These are phyloP conservation scores for Drosophila sucinea DNA, from an alignment of 1,140 invertebrate species.

Conservation along the genomic window DNA sequence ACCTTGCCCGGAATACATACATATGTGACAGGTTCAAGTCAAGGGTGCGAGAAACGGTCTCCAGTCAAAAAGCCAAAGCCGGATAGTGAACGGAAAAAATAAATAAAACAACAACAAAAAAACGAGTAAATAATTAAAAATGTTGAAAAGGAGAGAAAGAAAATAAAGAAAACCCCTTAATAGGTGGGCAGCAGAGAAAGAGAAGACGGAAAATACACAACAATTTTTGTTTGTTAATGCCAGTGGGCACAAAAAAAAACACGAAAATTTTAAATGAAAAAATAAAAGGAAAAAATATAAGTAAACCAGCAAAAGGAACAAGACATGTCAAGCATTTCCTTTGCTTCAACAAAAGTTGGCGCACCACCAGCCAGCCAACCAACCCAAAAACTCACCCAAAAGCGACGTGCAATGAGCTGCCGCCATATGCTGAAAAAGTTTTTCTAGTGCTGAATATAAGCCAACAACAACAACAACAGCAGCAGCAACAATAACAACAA, in stretches of 20 bases:
- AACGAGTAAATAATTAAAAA: slow-evolving; percentile 59
- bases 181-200: slow-evolving; percentile 17
- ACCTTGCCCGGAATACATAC: not conserved
- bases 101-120: slow-evolving; percentile 29
- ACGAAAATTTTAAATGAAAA: slow-evolving; percentile 14
- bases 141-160: slow-evolving; percentile 21
- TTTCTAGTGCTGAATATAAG: slow-evolving; percentile 41
- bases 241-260: slow-evolving; percentile 34
- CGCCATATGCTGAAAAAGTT: slow-evolving; percentile 62
- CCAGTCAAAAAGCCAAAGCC: slow-evolving; percentile 1
- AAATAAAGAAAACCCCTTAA: slow-evolving; percentile 10
- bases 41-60: slow-evolving; percentile 18
- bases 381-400: slow-evolving; percentile 27
- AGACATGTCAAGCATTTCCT: slow-evolving; percentile 75
- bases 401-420: slow-evolving; percentile 49
- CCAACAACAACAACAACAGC: slow-evolving; percentile 29
- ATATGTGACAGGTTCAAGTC: slow-evolving; percentile 31
- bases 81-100: slow-evolving; percentile 36
- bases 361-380: slow-evolving; percentile 1
- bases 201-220: slow-evolving; percentile 7
- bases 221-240: slow-evolving; percentile 44
- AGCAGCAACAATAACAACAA: slow-evolving; percentile 25
- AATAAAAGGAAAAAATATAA: slow-evolving; percentile 44
- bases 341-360: slow-evolving; percentile 57
- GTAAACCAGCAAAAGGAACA: slow-evolving; percentile 58